These are phyloP conservation scores for Troides aeacus DNA, from an alignment of 2,888 invertebrate species.

Conservation along the genomic window DNA sequence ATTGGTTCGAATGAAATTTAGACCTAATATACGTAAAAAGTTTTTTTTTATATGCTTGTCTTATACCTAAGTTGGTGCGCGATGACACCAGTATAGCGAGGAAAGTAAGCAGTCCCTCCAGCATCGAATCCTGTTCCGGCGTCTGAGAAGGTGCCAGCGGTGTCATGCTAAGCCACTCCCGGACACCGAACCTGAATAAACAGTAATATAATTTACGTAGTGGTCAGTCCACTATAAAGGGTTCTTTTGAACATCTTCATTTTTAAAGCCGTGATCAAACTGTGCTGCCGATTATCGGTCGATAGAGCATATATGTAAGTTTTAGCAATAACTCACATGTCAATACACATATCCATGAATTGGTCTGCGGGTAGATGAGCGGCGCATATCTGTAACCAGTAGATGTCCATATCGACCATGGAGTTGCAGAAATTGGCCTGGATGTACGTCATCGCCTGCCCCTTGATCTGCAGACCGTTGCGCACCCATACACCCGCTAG, in stretches of 20 bases:
- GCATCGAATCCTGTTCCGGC: conserved; percentile 93
- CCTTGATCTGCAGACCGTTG: conserved; percentile 97
- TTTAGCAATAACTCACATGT: conserved; percentile 81
- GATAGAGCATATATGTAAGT: neutral
- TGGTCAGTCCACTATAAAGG: too few species aligned
- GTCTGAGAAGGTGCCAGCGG: conserved; percentile 85
- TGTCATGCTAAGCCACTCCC: conserved; percentile 91
- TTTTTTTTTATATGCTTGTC: neutral
- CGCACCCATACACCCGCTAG: conserved; percentile 96
- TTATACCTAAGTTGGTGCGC: conserved; percentile 89
- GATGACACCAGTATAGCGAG: conserved; percentile 93
- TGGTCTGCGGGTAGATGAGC: conserved; percentile 92
- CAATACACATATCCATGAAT: conserved; percentile 92
- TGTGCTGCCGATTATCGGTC: neutral
- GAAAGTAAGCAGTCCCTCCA: conserved; percentile 95
- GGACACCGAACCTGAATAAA: conserved; percentile 87
- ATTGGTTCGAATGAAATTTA: too few species aligned
- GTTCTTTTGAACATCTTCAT: too few species aligned
- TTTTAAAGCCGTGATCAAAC: too few species aligned
- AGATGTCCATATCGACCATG: conserved; percentile 98
- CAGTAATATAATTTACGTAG: too few species aligned
- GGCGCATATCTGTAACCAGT: conserved; percentile 95
- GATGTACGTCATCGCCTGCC: conserved; percentile 99
- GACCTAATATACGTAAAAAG: too few species aligned
- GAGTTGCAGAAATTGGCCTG: conserved; percentile 99